Base-by-base conservation (phyloP, 2,888 invertebrate species). In the Leptogaster cylindrica region DNA sequence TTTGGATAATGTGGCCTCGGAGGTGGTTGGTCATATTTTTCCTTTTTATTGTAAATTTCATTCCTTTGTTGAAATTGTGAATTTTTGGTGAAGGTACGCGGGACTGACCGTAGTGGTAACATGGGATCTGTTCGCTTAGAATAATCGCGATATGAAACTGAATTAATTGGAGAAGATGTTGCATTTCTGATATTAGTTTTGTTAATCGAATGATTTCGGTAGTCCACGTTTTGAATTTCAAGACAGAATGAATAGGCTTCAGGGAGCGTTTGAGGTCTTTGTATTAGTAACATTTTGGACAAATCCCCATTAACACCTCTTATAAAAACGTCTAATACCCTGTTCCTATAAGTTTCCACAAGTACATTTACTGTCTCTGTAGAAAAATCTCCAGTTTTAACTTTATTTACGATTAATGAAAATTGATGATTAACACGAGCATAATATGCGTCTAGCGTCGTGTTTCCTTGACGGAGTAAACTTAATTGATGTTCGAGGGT, bases 291-390 rank as follows among this genome's bases (percentile, higher is more conserved):
- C 44, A 64, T 64, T 33, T 16, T 51, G 7, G 52, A 46, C n/a
- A 68, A 25, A 5, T 68, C 67, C 8, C 52, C 64, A 46, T 68
- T 63, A 18, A 68, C n/a, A 8, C 52, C 64, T 10, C 67, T 20
- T 6, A 51, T 31, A 18, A 64, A 68, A 16, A 64, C 44, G n/a
- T 64, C 31, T 1, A 64, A 33, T 5, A 52, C 64, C 36, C 64
- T 39, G 25, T 68, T 65, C 14, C 52, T 51, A 18, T 65, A 65
- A 8, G 46, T 46, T 44, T 68, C 55, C 1, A 65, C 46, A 5
- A 68, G 16, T 5, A 46, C 36, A 36, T 33, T 44, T 14, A 64
- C 44, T 18, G 64, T 64, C 23, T 67, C 64, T 16, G 18, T 7
- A 16, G 46, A 25, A 44, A 64, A 41, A 10, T 28, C 16, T n/a